Base-by-base conservation (phyloP, 2,113 vertebrate genomes). In the Coracopsis vasa region DNA sequence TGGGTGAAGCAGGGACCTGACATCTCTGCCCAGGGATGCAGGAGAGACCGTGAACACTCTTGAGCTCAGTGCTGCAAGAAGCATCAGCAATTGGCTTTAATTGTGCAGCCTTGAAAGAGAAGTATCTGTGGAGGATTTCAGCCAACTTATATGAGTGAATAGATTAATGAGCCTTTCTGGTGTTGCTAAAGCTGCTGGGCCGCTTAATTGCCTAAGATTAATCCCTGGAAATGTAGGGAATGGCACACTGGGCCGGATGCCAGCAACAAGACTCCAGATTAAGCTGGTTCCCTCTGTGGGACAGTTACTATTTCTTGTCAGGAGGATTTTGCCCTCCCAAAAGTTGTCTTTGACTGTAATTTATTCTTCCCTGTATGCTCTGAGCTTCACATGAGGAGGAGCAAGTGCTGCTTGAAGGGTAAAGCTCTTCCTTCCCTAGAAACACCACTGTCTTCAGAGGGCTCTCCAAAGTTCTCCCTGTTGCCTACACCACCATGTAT, bases 401-500 rank as follows among this genome's bases (percentile, higher is more conserved):
- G 14, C 24, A 8, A n/a, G 31, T 19, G 6, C 51, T 53, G n/a
- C 37, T n/a, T 16, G 16, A 50, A 53, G 56, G 19, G 25, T 51
- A 47, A 58, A 67, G 23, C 45, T 61, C 42, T 71, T 60, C 37
- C 41, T 56, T 58, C 17, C 37, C 17, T 31, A 1, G 12, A 67
- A 67, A 56, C n/a, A 18, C 35, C 14, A 2, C 79, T 64, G 37
- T 16, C 66, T 67, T 44, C 62, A 50, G 45, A 73, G 41, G 33
- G 10, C 81, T 58, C 54, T 56, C 20, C 54, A 2, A 45, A 21
- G 16, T 54, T 80, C 67, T 24, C 50, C 64, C 58, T 42, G 81
- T 28, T 33, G 31, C 72, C 24, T 33, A 6, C 37, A 11, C 21
- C 0, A 0, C 18, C 37, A 0, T 8, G 2, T 28, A 4, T 33